Conservation (phyloP, 2,888 invertebrate species). For the Cosmia trapezina region DNA sequence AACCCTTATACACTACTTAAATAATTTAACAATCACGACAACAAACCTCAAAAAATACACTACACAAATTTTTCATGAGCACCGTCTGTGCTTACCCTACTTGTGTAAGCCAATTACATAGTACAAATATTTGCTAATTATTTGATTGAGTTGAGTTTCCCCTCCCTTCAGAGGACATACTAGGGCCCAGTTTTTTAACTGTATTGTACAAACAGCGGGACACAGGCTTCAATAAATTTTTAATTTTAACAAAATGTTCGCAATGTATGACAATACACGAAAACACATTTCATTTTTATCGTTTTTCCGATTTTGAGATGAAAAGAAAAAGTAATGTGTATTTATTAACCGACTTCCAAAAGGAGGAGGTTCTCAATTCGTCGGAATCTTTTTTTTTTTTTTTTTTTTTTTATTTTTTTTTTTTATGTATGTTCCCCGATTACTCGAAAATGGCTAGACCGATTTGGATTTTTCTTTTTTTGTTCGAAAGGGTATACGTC, state of each 20-base stretch:
- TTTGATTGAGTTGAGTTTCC: conserved; percentile 74
- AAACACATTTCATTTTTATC: conserved; percentile 21
- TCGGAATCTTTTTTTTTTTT: too few species aligned
- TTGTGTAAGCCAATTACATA: conserved; percentile 75
- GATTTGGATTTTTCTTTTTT: too few species aligned
- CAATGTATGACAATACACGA: conserved; percentile 3
- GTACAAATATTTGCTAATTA: conserved; percentile 82
- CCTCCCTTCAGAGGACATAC: conserved; percentile 29
- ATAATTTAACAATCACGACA: conserved; percentile 28
- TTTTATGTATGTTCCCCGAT: too few species aligned
- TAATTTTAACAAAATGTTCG: conserved; percentile 35
- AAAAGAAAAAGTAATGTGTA: conserved; percentile 16
- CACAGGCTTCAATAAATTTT: conserved; percentile 43
- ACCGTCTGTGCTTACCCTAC: conserved; percentile 60
- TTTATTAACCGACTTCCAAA: too few species aligned
- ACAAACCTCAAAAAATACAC: conserved; percentile 36
- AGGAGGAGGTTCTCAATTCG: too few species aligned
- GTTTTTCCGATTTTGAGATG: conserved; percentile 4
- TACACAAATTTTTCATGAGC: conserved; percentile 63
- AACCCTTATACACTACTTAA: background rate
- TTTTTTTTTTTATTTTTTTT: too few species aligned
- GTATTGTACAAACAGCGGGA: conserved; percentile 41
- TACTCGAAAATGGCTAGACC: too few species aligned
- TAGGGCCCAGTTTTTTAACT: conserved; percentile 47
- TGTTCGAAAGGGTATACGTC: too few species aligned